phyloP scores from a whole-genome alignment of 2,113 vertebrate species.

The Paratilapia polleni region DNA sequence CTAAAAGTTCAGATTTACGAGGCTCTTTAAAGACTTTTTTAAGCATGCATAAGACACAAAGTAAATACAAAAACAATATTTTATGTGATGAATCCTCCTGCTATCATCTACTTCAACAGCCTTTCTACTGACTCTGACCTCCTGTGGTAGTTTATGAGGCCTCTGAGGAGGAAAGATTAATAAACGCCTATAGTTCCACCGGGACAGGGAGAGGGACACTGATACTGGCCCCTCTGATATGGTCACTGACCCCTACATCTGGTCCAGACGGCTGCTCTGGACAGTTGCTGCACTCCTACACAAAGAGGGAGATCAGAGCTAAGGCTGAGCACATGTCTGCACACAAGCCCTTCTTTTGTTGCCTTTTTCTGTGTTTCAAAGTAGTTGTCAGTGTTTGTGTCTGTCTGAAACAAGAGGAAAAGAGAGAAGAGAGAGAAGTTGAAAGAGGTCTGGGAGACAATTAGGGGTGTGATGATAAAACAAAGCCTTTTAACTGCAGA shows the following conservation, averaged over 20 bases:
- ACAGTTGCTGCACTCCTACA: slow-evolving; percentile 65
- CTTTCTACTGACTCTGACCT: slow-evolving; percentile 37
- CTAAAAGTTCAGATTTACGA: background rate
- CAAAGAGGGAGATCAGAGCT: slow-evolving; percentile 28
- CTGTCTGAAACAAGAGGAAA: slow-evolving; percentile 3
- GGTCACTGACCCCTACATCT: slow-evolving; percentile 71
- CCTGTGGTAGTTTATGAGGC: slow-evolving; percentile 51
- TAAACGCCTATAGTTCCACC: slow-evolving; percentile 67
- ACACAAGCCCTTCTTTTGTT: slow-evolving; percentile 53
- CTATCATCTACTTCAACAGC: slow-evolving; percentile 5
- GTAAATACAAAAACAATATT: slow-evolving; percentile 6
- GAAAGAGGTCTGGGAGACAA: slow-evolving; percentile 32
- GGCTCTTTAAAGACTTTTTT: background rate
- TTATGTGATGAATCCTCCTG: slow-evolving; percentile 1
- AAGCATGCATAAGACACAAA: background rate
- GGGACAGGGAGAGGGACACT: slow-evolving; percentile 58
- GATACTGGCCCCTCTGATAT: slow-evolving; percentile 45
- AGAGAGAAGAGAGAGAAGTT: slow-evolving; percentile 4
- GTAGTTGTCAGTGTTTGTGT: slow-evolving; percentile 22
- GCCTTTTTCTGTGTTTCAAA: slow-evolving; percentile 13
- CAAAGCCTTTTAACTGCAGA: slow-evolving; percentile 21
- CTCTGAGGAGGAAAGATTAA: slow-evolving; percentile 69
- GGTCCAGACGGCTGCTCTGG: slow-evolving; percentile 63
- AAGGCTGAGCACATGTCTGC: slow-evolving; percentile 23
- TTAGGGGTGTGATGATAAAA: slow-evolving; percentile 44